Evolutionary conservation across 2,797 vertebrate genomes (phyloP), one percentile per base, ranked within the genome.

Genomic region (Rhinatrema bivittatum): DNA sequence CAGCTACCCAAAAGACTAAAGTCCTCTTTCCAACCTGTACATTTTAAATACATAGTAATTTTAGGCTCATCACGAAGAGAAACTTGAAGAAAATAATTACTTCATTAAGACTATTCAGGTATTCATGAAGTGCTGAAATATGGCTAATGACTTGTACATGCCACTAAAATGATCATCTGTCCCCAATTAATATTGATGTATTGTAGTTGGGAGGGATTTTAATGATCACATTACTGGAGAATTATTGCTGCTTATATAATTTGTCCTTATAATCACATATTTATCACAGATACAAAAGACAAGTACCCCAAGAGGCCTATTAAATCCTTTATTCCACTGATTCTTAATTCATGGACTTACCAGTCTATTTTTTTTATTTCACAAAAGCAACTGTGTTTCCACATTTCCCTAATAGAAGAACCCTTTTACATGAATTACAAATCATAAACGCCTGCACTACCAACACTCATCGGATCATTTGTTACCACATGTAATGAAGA

Each of bases 111-210:
- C 76, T 84, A 42, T 70, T 71, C 69, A 73, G 70, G 69, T 83
- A 84, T 81, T 79, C 72, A 73, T 63, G 45, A 62, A 70, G 56
- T 60, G 68, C 44, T 79, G 72, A 66, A 73, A 68, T 34, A 70
- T 76, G 81, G 86, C 74, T 85, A 84, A 93, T 85, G 76, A 75
- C 51, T 77, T 61, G 57, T 72, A 58, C 62, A 65, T 74, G 80
- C 76, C 79, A 72, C 76, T 79, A 67, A 79, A 78, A 79, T 82
- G 75, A 87, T 90, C 82, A 86, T 89, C 78, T 79, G 73, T 82
- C 76, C 75, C 87, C 83, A 93, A 91, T 95, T 93, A 93, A 84
- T 65, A 66, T 62, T 91, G 90, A 94, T 90, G 62, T 86, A 93
- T 87, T 81, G 78, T 78, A 74, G 57, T 76, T 74, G 50, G 65